Percentiles rank a stretch among this genome's conserved stretches.
phyloP scores from a whole-genome alignment of 2,888 invertebrate species.

The Hemistola chrysoprasaria region DNA sequence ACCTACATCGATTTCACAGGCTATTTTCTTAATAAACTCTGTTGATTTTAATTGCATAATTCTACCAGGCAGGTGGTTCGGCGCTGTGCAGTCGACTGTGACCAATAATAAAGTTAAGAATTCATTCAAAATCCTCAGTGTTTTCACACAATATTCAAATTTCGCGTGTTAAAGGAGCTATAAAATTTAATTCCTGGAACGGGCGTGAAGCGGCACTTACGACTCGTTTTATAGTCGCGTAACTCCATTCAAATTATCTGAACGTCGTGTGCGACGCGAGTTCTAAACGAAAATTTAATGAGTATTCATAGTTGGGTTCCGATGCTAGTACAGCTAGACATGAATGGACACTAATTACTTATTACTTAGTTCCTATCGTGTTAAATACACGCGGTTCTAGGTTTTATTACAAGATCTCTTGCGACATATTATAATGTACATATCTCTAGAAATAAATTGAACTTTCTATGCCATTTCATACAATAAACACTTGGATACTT shows the following conservation, averaged over 20 bases:
- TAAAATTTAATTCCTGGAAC: slow-evolving; percentile 55
- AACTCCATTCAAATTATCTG: slow-evolving; percentile 48
- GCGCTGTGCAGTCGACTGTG: slow-evolving; percentile 16
- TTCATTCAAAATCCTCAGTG: slow-evolving; percentile 36
- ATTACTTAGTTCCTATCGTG: slow-evolving; percentile 15
- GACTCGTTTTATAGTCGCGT: slow-evolving; percentile 38
- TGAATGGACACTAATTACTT: slow-evolving; percentile 19
- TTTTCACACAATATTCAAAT: slow-evolving; percentile 55
- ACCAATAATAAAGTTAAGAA: slow-evolving; percentile 18
- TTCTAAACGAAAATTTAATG: slow-evolving; percentile 38
- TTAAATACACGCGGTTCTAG: not conserved
- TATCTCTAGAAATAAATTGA: too few relatives aligned
- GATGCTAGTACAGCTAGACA: slow-evolving; percentile 14
- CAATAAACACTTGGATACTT: too few relatives aligned
- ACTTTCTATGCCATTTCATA: too few relatives aligned
- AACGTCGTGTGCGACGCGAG: slow-evolving; percentile 27
- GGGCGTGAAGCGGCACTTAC: slow-evolving; percentile 54
- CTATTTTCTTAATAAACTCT: slow-evolving; percentile 23
- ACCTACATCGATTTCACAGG: slow-evolving; percentile 24
- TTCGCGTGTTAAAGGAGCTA: slow-evolving; percentile 56
- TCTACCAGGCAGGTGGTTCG: slow-evolving; percentile 24
- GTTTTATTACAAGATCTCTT: not conserved
- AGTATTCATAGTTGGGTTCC: slow-evolving; percentile 31
- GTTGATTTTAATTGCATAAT: slow-evolving; percentile 30
- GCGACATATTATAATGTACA: too few relatives aligned